These are phyloP conservation scores for Lepidiolamprologus cunningtoni DNA, from an alignment of 2,113 vertebrate genomes.

Conservation along the genomic window DNA sequence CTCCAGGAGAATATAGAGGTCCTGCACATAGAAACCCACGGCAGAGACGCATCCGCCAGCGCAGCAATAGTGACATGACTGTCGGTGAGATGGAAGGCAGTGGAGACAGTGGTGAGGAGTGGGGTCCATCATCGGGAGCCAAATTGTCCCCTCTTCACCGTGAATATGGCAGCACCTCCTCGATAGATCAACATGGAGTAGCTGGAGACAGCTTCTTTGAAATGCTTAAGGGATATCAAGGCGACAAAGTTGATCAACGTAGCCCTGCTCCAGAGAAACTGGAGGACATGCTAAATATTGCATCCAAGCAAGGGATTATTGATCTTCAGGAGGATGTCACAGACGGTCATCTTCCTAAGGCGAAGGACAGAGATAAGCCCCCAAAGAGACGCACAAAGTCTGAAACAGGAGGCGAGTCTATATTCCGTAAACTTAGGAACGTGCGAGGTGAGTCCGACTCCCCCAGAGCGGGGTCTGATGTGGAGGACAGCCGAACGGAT, in stretches of 20 bases:
- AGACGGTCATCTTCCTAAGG: constrained; percentile 67
- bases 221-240: constrained; percentile 86
- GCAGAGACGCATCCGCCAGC: constrained; percentile 83
- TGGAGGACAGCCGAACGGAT: constrained; percentile 83
- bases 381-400: constrained; percentile 92
- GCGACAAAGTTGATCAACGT: constrained; percentile 80
- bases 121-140: constrained; percentile 73
- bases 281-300: constrained; percentile 80
- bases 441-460: constrained; percentile 84
- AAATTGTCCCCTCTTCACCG: constrained; percentile 88
- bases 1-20: constrained; percentile 80
- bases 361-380: constrained; percentile 88
- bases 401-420: constrained; percentile 90
- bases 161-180: constrained; percentile 97
- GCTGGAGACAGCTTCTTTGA: constrained; percentile 90
- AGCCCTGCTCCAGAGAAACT: constrained; percentile 78
- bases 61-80: constrained; percentile 94
- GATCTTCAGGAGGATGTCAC: constrained; percentile 80
- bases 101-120: constrained; percentile 88
- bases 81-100: constrained; percentile 86
- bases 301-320: constrained; percentile 43
- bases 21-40: constrained; percentile 80
- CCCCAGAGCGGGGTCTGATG: constrained; percentile 76
- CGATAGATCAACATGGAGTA: constrained; percentile 90
- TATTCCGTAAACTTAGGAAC: constrained; percentile 90